Conservation (phyloP, 2,113 vertebrate genomes). For the Chamaea fasciata region DNA sequence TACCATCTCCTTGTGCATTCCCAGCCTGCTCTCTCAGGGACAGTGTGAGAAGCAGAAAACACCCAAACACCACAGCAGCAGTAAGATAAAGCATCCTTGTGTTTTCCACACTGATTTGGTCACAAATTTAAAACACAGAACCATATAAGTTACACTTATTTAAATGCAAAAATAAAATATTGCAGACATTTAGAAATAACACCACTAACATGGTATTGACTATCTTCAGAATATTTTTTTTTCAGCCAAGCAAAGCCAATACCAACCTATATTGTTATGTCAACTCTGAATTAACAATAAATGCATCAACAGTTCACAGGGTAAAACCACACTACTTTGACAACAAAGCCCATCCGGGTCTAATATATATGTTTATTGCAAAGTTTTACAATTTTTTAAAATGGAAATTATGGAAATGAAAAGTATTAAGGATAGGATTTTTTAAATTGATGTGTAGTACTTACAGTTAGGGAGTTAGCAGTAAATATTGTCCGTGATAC, state of each 20-base stretch:
- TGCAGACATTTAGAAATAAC: not conserved
- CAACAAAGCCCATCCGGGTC: not conserved
- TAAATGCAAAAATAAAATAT: not conserved
- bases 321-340: not conserved
- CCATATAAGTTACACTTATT: not conserved
- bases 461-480: not conserved
- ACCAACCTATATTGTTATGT: not conserved
- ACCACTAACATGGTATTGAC: not conserved
- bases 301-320: not conserved
- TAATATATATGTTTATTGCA: not conserved
- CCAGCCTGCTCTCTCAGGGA: not conserved
- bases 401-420: not conserved
- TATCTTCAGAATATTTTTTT: not conserved
- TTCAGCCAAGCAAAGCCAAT: not conserved
- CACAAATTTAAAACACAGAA: not conserved
- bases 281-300: not conserved
- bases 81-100: not conserved
- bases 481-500: rapidly evolving
- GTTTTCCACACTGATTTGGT: not conserved
- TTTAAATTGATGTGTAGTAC: not conserved
- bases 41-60: not conserved
- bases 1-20: not conserved
- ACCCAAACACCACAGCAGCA: not conserved
- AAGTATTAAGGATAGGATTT: not conserved
- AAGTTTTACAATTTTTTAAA: not conserved